phyloP scores from a whole-genome alignment of 2,113 vertebrate species.

The Corythaixoides concolor region DNA sequence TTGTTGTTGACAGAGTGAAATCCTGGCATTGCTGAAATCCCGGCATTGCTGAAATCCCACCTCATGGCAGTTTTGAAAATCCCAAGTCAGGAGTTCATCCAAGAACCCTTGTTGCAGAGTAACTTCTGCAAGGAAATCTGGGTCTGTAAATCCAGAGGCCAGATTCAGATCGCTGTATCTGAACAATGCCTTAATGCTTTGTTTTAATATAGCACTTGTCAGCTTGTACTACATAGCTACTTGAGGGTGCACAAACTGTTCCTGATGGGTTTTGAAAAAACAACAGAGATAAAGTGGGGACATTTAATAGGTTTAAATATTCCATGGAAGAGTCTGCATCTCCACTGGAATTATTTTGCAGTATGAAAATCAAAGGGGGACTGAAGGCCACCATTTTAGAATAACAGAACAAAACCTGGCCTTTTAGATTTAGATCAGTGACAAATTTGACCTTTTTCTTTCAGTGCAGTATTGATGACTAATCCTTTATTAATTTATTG shows the following conservation, averaged over 20 bases:
- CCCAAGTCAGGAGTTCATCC: neutral
- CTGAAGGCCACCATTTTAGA: neutral
- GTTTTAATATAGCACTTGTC: neutral
- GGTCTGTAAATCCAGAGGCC: neutral
- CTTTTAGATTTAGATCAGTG: conserved; percentile 9
- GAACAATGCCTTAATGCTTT: neutral
- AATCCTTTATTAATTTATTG: conserved; percentile 31
- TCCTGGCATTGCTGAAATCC: neutral
- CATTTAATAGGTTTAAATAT: neutral
- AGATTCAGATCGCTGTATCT: neutral
- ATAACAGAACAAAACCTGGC: neutral
- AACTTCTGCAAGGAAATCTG: neutral
- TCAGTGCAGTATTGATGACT: conserved; percentile 7
- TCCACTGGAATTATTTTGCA: neutral
- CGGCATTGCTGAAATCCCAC: neutral
- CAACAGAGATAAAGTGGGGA: neutral
- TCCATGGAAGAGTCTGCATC: neutral
- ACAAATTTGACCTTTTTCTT: conserved; percentile 42
- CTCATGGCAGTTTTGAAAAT: neutral
- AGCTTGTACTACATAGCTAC: neutral
- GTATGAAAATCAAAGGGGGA: neutral
- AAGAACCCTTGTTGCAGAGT: neutral
- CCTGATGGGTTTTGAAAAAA: neutral
- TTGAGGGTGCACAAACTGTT: neutral
- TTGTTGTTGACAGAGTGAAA: neutral